Percentiles rank a stretch among this genome's conserved stretches.
Conservation (phyloP, 2,797 vertebrate genomes). For the Pangasius larnaudii region DNA sequence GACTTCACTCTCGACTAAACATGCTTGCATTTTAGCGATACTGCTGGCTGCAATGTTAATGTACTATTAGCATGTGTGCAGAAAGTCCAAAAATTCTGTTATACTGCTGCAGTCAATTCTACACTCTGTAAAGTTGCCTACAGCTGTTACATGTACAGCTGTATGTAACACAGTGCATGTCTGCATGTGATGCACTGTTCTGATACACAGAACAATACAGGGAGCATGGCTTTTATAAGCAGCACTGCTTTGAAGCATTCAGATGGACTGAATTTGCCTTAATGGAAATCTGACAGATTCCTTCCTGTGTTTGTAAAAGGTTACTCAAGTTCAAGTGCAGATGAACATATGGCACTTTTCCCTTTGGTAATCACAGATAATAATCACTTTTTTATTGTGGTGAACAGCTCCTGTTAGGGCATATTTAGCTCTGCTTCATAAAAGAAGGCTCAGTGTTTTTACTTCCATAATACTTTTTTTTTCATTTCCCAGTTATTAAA, state of each 20-base stretch:
- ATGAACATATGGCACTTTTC: neutral
- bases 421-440: neutral
- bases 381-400: neutral
- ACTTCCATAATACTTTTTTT: neutral
- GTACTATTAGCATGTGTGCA: neutral
- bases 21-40: neutral
- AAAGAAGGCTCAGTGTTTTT: neutral
- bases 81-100: neutral
- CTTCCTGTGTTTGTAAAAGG: constrained; percentile 11
- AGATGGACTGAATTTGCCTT: constrained; percentile 8
- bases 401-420: neutral
- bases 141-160: neutral
- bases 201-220: neutral
- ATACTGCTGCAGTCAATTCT: neutral
- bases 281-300: neutral
- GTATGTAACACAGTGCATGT: neutral
- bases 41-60: neutral
- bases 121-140: neutral
- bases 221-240: neutral
- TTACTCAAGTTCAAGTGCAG: neutral
- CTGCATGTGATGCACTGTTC: neutral
- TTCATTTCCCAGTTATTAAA: neutral
- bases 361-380: neutral
- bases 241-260: neutral
- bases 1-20: neutral